Base-by-base conservation (phyloP, 2,113 vertebrate genomes). In the Dicrurus megarhynchus region DNA sequence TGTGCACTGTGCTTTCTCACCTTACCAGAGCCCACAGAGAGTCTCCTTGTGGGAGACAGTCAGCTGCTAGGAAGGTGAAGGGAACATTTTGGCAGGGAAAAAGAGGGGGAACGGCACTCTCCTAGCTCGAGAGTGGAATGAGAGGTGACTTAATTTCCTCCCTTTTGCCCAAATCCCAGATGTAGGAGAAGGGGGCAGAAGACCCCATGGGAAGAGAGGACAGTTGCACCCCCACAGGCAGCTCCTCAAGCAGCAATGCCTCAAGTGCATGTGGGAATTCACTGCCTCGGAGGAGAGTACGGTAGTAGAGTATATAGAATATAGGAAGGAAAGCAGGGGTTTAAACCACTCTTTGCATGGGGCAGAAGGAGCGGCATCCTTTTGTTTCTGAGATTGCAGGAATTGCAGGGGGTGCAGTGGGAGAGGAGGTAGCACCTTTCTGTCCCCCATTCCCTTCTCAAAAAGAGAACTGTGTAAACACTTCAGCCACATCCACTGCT, bases 61-160 rank as follows among this genome's bases (percentile, higher is more conserved):
- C 44, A 30, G 32, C 69, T 80, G 69, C 75, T 61, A 11, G 46
- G 42, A 74, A 44, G 50, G 57, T 77, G 55, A 49, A 35, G 42
- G 71, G 55, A 67, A 47, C 41, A 37, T 55, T 73, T 67, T n/a
- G 57, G 52, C 44, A 37, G 23, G 41, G 53, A 11, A 41, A 22
- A 35, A 44, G 33, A 44, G 32, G 46, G 44, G 50, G 20, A 78
- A 15, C 20, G 35, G 59, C 37, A 32, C 46, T 78, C n/a, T 90
- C 26, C 28, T 59, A 14, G 53, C 23, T 33, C 1, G 3, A 69
- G 74, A 64, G 19, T 42, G n/a, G 53, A 83, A 71, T 0, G 0
- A 79, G 35, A 76, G 37, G 26, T 19, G 22, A 41, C 50, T 60
- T 30, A 39, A 57, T 49, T 80, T 59, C 11, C 13, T 89, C 37